Conservation (phyloP, 2,113 vertebrate species). For the Mormoops blainvillei region DNA sequence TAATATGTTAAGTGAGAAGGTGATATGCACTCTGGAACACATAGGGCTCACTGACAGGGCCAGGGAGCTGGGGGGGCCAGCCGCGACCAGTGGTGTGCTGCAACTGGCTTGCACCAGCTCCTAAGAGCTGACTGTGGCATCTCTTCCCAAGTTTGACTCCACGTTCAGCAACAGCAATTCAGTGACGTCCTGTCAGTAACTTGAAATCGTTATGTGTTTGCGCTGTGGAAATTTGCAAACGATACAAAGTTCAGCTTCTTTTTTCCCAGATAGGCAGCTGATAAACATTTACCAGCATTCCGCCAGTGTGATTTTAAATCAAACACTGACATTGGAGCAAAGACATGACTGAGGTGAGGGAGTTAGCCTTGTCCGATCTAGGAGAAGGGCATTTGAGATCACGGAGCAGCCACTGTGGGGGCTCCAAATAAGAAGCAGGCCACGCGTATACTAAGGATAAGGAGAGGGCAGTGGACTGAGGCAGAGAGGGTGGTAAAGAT, state of each 20-base stretch:
- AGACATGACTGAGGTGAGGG: background rate
- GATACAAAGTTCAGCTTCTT: background rate
- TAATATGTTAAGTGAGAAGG: background rate
- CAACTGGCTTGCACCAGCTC: background rate
- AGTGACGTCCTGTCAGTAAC: background rate
- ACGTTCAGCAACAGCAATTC: background rate
- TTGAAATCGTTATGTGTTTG: background rate
- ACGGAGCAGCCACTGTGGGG: background rate
- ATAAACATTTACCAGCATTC: background rate
- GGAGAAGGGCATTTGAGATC: background rate
- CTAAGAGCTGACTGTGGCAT: background rate
- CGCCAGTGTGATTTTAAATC: background rate
- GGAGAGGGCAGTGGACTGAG: background rate
- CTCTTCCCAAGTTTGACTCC: background rate
- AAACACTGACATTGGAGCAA: background rate
- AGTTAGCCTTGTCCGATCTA: background rate
- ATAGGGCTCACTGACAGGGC: background rate
- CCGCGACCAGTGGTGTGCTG: background rate
- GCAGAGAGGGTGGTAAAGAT: background rate
- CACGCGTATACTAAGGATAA: background rate
- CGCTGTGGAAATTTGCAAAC: background rate
- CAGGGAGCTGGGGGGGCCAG: rapidly evolving
- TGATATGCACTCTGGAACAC: background rate
- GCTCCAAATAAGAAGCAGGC: background rate
- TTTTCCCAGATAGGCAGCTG: background rate